phyloP scores from a whole-genome alignment of 1,140 invertebrate genomes.

The Calephelis virginiensis region DNA sequence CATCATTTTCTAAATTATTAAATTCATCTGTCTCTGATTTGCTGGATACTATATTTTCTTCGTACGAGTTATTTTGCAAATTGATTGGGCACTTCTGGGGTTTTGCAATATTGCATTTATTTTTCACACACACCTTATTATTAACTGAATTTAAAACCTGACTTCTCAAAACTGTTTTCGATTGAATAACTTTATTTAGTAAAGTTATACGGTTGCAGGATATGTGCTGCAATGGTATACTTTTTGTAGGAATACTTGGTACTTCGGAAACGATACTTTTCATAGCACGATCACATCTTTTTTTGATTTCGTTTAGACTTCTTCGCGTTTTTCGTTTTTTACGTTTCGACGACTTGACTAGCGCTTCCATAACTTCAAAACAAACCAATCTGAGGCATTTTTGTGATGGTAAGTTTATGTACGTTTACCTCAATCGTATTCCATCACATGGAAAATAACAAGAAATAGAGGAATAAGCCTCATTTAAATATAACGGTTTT shows the following conservation, averaged over 20 bases:
- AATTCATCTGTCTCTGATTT: slow-evolving; percentile 2
- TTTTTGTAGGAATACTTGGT: slow-evolving; percentile 14
- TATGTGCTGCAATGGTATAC: slow-evolving; percentile 24
- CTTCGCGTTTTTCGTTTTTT: slow-evolving; percentile 60
- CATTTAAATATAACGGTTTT: too few relatives aligned
- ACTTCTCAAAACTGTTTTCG: slow-evolving; percentile 53
- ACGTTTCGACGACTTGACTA: slow-evolving; percentile 29
- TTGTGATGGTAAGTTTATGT: too few relatives aligned
- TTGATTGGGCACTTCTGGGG: slow-evolving; percentile 4
- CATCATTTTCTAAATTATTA: too few relatives aligned
- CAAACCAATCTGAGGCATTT: too few relatives aligned
- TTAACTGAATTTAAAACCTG: slow-evolving; percentile 27
- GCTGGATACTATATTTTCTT: neutral
- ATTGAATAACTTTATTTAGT: slow-evolving; percentile 52
- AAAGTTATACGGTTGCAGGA: slow-evolving; percentile 44
- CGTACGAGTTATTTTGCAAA: neutral
- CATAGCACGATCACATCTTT: slow-evolving; percentile 32
- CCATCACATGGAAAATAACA: too few relatives aligned
- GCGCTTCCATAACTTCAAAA: slow-evolving; percentile 5
- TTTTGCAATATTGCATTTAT: slow-evolving; percentile 25
- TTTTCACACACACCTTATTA: slow-evolving; percentile 21
- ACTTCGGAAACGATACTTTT: slow-evolving; percentile 8
- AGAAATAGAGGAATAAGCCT: too few relatives aligned
- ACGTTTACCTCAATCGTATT: too few relatives aligned
- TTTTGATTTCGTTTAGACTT: slow-evolving; percentile 55